phyloP scores from a whole-genome alignment of 2,888 invertebrate species.

The Chironomus riparius region DNA sequence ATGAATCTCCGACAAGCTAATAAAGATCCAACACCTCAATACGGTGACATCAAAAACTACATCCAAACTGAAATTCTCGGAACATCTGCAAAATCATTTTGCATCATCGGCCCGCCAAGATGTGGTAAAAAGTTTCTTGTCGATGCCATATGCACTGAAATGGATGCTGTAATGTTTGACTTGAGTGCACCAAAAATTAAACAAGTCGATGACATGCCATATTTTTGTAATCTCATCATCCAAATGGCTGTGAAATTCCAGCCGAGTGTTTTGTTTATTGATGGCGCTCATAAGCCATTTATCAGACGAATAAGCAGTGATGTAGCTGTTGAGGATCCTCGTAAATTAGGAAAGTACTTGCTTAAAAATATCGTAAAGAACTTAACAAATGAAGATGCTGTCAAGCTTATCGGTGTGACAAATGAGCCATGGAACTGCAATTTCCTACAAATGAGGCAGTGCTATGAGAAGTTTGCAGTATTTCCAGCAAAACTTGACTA shows the following conservation, averaged over 20 bases:
- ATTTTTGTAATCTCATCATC: conserved; percentile 52
- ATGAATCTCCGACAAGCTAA: conserved; percentile 36
- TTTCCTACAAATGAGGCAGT: conserved; percentile 32
- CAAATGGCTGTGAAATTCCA: conserved; percentile 53
- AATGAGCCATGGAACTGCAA: conserved; percentile 46
- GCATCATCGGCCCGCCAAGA: conserved; percentile 56
- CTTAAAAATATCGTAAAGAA: conserved; percentile 46
- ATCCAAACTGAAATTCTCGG: conserved; percentile 45
- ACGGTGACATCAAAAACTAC: conserved; percentile 49
- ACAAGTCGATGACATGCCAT: conserved; percentile 50
- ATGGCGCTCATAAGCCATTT: conserved; percentile 49
- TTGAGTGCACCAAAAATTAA: conserved; percentile 53
- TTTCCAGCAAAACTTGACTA: conserved; percentile 38
- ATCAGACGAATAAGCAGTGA: conserved; percentile 44
- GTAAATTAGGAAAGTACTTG: conserved; percentile 46
- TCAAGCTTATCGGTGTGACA: conserved; percentile 47
- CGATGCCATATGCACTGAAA: conserved; percentile 60
- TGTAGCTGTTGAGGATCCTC: conserved; percentile 42
- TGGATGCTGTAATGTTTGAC: conserved; percentile 54
- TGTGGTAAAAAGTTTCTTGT: conserved; percentile 60
- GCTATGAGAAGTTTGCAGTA: conserved; percentile 37
- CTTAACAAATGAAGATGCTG: conserved; percentile 47
- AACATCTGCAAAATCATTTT: conserved; percentile 47
- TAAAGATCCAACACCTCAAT: conserved; percentile 41
- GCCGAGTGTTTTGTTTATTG: conserved; percentile 52